phyloP scores from a whole-genome alignment of 2,797 vertebrate genomes.

The Lophius americanus region DNA sequence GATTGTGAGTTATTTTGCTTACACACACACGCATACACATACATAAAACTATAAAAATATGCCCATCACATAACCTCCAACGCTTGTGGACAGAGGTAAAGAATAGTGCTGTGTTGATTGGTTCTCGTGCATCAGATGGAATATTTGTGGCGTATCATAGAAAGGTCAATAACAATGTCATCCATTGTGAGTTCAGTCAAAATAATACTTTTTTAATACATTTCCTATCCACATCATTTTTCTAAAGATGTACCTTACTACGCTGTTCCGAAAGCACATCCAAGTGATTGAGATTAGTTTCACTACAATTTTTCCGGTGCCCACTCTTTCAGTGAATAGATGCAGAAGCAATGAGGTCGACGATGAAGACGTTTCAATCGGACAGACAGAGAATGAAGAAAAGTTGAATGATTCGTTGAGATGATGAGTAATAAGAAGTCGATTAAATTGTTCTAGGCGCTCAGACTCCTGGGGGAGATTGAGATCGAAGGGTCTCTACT shows the following conservation, averaged over 20 bases:
- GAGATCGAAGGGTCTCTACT: no score
- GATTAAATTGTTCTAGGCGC: no score
- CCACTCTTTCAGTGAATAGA: slow-evolving; percentile 47
- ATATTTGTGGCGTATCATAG: no score
- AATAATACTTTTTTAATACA: slow-evolving; percentile 42
- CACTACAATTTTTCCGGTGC: slow-evolving; percentile 44
- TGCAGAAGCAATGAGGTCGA: slow-evolving; percentile 41
- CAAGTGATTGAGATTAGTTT: slow-evolving; percentile 48
- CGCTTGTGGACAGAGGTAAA: slow-evolving; percentile 4
- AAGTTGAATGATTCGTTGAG: no score
- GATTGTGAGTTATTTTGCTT: no score
- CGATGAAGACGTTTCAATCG: slow-evolving; percentile 29
- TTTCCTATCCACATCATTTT: slow-evolving; percentile 49
- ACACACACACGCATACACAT: no score
- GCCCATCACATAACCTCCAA: not conserved
- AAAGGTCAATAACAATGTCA: slow-evolving; percentile 17
- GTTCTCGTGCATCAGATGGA: not conserved
- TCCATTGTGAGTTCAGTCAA: slow-evolving; percentile 15
- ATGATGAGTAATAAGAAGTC: no score
- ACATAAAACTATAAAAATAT: no score
- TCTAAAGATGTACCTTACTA: slow-evolving; percentile 55
- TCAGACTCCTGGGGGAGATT: no score
- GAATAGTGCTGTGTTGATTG: not conserved
- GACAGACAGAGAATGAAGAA: no score
- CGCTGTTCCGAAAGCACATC: slow-evolving; percentile 47